phyloP scores from a whole-genome alignment of 2,113 vertebrate genomes.

The Leptocoma aspasia region DNA sequence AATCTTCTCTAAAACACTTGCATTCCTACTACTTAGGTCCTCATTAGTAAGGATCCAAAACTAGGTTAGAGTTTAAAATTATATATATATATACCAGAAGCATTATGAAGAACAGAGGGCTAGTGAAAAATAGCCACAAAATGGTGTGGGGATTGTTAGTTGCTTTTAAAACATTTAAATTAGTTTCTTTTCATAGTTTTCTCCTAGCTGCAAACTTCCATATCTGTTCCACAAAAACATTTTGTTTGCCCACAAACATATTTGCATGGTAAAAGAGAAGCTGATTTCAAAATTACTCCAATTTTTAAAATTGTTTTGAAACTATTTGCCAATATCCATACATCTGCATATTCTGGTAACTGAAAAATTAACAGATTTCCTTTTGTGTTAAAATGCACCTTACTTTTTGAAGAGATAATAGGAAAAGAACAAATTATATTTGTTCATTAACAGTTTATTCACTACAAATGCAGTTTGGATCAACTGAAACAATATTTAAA shows the following conservation, averaged over 20 bases:
- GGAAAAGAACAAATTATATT: background rate
- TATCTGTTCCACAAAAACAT: background rate
- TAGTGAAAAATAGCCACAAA: background rate
- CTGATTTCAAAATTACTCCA: background rate
- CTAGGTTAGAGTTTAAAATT: background rate
- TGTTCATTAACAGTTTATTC: background rate
- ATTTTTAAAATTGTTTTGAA: background rate
- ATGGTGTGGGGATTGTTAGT: background rate
- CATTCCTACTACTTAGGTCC: background rate
- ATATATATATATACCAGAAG: background rate
- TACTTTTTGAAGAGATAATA: background rate
- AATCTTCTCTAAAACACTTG: conserved; percentile 63
- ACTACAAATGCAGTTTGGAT: background rate
- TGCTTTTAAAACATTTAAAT: background rate
- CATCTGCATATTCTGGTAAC: background rate
- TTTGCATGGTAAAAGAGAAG: background rate
- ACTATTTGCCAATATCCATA: background rate
- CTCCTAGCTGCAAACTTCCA: background rate
- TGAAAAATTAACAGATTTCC: background rate
- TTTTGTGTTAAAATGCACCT: background rate
- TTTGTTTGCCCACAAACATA: background rate
- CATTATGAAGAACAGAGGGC: background rate
- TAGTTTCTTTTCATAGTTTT: background rate
- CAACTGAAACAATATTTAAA: background rate
- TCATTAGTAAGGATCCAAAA: background rate